Percentiles rank a stretch among this genome's conserved stretches.
Conservation (phyloP, 2,113 vertebrate genomes). For the Ptilonorhynchus violaceus region DNA sequence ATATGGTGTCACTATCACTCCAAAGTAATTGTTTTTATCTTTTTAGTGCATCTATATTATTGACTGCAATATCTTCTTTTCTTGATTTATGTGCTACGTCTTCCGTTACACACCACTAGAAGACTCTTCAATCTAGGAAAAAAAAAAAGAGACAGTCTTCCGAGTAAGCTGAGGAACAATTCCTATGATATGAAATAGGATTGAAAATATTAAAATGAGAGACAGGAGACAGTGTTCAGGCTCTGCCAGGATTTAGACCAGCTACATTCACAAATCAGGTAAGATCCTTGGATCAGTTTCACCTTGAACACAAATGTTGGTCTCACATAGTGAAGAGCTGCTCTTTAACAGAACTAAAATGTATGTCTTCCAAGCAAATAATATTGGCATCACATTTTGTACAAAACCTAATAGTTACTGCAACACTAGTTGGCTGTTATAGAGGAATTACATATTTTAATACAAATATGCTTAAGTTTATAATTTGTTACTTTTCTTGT, state of each 20-base stretch:
- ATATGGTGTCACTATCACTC: neutral
- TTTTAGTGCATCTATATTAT: neutral
- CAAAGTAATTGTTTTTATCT: neutral
- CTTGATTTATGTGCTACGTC: neutral
- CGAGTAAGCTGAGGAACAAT: neutral
- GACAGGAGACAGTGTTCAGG: neutral
- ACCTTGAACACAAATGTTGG: neutral
- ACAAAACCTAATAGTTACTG: neutral
- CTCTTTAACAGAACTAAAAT: neutral
- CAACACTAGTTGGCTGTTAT: neutral
- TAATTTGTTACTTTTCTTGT: neutral
- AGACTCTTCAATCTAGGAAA: fast-evolving
- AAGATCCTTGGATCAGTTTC: neutral
- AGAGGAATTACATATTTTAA: neutral
- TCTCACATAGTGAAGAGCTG: neutral
- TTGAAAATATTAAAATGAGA: neutral
- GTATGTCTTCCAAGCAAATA: neutral
- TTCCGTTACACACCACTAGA: neutral
- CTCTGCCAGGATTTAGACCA: neutral
- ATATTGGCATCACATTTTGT: neutral
- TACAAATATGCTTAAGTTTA: neutral
- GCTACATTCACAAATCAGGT: neutral
- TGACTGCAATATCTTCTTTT: neutral
- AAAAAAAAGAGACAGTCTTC: neutral
- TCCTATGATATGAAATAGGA: neutral